Evolutionary conservation across 2,888 invertebrate genomes (phyloP), one percentile per base, ranked within the genome.

Genomic region (Apamea anceps): DNA sequence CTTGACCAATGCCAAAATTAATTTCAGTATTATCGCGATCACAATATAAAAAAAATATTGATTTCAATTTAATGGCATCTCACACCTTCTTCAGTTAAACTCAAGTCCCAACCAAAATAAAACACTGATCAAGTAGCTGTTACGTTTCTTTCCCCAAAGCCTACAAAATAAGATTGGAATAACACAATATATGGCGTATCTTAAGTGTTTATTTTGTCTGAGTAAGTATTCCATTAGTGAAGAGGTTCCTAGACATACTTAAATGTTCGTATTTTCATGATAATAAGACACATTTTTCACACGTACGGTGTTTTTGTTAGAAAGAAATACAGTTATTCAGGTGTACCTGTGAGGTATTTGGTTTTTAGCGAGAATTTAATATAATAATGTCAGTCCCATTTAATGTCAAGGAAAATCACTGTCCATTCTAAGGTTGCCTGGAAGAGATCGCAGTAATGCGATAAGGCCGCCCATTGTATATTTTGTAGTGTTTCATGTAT

Each of bases 121-220:
- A 72, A 62, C 60, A 51, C 4, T 42, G 45, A 79, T 42, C 48
- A 66, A 72, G 13, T 62, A 62, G 54, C 37, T 72, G 71, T 28
- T 62, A n/a, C 67, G 15, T 62, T 77, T 78, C 18, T 25, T 57
- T 66, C 25, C 18, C 32, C 15, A 48, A 76, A 48, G 25, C 77
- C 37, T 70, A 70, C 42, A 54, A 37, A 72, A 81, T 77, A 48
- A 83, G 67, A 72, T 72, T 37, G 54, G 4, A 77, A 83, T 60
- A 68, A 77, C 48, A 62, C 7, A 42, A 42, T 7, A 48, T 77
- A 82, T 68, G 37, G 48, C 21, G 54, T 37, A 42, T 57, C 72
- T 62, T 62, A 32, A 78, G 79, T 78, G 25, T 60, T 81, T 81
- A 77, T 81, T 82, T 48, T 32, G 81, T 51, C 37, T 63, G 77